A percentile compares a stretch with the other conserved stretches of the same genome.
Conservation (phyloP, 2,797 vertebrate species). For the Cephalopachus bancanus region DNA sequence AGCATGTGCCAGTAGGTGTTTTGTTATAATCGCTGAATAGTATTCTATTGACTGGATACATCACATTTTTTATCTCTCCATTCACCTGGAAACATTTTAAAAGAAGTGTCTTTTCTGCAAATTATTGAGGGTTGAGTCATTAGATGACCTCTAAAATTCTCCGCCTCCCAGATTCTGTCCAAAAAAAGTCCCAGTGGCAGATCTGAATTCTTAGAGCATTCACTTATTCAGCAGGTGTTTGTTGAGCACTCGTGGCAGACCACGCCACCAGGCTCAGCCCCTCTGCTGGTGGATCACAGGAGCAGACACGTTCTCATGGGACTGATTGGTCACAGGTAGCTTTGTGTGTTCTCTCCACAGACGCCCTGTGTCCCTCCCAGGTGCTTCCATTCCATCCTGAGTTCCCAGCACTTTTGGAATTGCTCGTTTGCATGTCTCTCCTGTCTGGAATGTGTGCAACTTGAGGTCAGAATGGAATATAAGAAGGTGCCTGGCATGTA, state of each 20-base stretch:
- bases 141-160: neutral
- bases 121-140: neutral
- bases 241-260: neutral
- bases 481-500: neutral
- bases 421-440: neutral
- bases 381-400: neutral
- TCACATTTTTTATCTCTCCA: neutral
- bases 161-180: neutral
- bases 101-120: conserved; percentile 13
- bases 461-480: neutral
- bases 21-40: neutral
- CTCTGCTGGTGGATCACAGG: neutral
- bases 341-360: neutral
- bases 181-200: neutral
- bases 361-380: neutral
- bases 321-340: neutral
- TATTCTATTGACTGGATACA: neutral
- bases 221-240: conserved; percentile 41
- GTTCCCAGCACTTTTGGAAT: neutral
- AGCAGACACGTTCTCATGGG: neutral
- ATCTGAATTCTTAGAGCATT: neutral
- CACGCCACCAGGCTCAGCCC: accelerated
- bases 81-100: conserved; percentile 41
- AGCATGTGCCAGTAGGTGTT: neutral
- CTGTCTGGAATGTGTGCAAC: neutral